Base-by-base conservation (phyloP, 2,888 invertebrate genomes). In the Euzetes globulus region DNA sequence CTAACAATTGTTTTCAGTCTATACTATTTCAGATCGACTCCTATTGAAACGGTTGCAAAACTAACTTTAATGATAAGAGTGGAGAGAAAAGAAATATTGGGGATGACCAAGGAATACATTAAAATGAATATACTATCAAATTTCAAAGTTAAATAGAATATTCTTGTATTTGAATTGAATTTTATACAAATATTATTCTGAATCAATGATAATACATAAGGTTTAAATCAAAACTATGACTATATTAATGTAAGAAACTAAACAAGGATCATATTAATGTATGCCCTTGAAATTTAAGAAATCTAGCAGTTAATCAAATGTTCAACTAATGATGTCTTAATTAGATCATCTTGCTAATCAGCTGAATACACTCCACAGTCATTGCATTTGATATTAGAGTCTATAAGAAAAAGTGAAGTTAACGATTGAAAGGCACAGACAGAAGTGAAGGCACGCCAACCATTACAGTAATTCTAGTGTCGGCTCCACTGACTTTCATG, bases 391-490 rank as follows among this genome's bases (percentile, higher is more conserved):
- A 60, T 22, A 27, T 3, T 25, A 27, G 3, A 27, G 60, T 25
- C 27, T 25, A 60, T 17, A 25, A 29, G 25, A 60, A 25, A 58
- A 65, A 27, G 25, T 29, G 27, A 65, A 65, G 25, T 58, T 58
- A 1, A 27, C 58, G 11, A 2, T 19, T 22, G 55, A 55, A 55
- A n/a, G 19, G 55, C 3, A 22, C 5, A 17, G 22, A 25, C 27
- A 27, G 3, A 58, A 22, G 52, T 22, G 15, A 25, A 33, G 63
- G 63, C n/a, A n/a, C n/a, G 17, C 41, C 25, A 70, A 70, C 22
- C 70, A 70, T 70, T 70, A 37, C 45, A 70, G 45, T 70, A 70
- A 70, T 45, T 70, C 19, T 37, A 52, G 33, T 41, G 41, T 70
- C 37, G 37, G 37, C 25, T 45, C 37, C 15, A 70, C 45, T 70